A percentile compares a stretch with the other conserved stretches of the same genome.
These are phyloP conservation scores for Tachycineta bicolor DNA, from an alignment of 2,113 vertebrate genomes.

Conservation along the genomic window DNA sequence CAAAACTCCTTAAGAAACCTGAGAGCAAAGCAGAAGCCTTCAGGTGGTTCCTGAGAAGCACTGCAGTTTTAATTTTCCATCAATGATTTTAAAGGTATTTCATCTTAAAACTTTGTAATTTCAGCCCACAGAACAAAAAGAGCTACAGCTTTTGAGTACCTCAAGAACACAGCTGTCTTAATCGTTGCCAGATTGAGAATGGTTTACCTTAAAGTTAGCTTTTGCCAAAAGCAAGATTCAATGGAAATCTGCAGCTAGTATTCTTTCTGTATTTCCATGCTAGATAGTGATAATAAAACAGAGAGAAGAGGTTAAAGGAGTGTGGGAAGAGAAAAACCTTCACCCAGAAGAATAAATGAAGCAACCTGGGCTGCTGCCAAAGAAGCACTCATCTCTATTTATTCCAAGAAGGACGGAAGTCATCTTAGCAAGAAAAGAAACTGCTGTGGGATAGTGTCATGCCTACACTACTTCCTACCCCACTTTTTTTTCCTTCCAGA, in stretches of 20 bases:
- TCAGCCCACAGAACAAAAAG: not conserved
- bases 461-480: conserved; percentile 38
- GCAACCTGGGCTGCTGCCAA: conserved; percentile 55
- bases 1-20: not conserved
- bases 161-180: conserved; percentile 13
- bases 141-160: not conserved
- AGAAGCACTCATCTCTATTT: conserved; percentile 61
- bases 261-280: conserved; percentile 18
- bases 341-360: conserved; percentile 58
- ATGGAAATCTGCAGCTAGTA: not conserved
- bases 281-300: conserved; percentile 7
- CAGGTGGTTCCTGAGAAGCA: not conserved
- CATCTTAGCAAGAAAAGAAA: conserved; percentile 49
- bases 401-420: conserved; percentile 54
- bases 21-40: not conserved
- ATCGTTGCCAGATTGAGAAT: conserved; percentile 4
- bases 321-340: conserved; percentile 62
- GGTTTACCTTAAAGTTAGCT: not conserved
- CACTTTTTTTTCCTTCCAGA: not conserved
- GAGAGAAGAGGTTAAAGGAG: conserved; percentile 57
- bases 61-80: not conserved
- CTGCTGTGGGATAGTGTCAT: conserved; percentile 33
- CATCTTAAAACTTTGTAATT: not conserved
- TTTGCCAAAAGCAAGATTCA: conserved; percentile 35
- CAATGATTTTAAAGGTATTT: not conserved